These are phyloP conservation scores for Archegozetes longisetosus DNA, from an alignment of 1,140 invertebrate genomes.

Conservation along the genomic window DNA sequence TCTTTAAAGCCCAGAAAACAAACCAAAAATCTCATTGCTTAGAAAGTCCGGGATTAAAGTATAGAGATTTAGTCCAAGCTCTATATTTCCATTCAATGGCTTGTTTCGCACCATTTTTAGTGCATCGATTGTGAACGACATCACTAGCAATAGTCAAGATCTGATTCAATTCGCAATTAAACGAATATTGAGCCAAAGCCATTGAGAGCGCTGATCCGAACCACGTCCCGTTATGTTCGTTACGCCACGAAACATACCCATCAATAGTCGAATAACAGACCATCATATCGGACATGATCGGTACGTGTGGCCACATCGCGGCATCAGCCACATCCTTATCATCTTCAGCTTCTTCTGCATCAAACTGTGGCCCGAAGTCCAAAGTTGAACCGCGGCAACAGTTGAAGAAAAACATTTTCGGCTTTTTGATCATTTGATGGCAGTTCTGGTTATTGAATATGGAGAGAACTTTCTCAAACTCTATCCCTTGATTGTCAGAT, in stretches of 20 bases:
- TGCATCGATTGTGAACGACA: not conserved
- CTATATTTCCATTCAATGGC: conserved; percentile 11
- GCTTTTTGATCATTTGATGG: conserved; percentile 22
- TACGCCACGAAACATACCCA: conserved; percentile 24
- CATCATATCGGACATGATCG: conserved; percentile 13
- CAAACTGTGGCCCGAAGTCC: not conserved
- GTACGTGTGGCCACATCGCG: not conserved
- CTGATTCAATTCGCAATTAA: conserved; percentile 17
- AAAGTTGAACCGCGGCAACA: conserved; percentile 21
- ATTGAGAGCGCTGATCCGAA: conserved; percentile 25
- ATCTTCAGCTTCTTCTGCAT: not conserved
- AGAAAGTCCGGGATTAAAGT: conserved; percentile 13
- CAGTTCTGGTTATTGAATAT: conserved; percentile 23
- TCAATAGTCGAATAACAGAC: conserved; percentile 8
- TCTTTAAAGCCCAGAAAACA: no score
- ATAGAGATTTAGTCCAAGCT: conserved; percentile 10
- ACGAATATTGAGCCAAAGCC: conserved; percentile 21
- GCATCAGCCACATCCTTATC: not conserved
- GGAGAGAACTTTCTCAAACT: conserved; percentile 19
- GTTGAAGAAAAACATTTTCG: conserved; percentile 26
- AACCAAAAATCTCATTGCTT: no score
- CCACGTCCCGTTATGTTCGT: conserved; percentile 21
- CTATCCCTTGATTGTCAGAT: not conserved
- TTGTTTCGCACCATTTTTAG: not conserved
- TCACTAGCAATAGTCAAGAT: conserved; percentile 18